A percentile compares a stretch with the other conserved stretches of the same genome.
Evolutionary conservation across 2,113 vertebrate species (phyloP).

Genomic region (Collichthys lucidus): DNA sequence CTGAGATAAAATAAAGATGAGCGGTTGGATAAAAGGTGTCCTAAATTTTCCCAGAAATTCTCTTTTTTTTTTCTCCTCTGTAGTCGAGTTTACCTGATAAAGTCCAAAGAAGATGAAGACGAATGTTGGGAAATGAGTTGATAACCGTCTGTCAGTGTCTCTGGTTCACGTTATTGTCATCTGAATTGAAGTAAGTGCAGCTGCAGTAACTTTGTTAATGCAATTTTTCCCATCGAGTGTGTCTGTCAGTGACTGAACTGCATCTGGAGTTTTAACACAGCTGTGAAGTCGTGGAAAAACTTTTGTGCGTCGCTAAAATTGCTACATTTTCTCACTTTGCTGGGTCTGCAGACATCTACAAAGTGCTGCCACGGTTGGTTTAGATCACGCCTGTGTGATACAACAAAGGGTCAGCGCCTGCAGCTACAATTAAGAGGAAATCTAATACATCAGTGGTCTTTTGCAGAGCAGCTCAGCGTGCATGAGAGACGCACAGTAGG

Average conservation of each 20-base stretch:
- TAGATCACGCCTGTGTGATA: not conserved
- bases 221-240: not conserved
- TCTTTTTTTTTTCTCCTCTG: too few species aligned
- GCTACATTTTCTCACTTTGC: not conserved
- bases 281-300: not conserved
- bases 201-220: not conserved
- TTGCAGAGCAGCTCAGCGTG: conserved; percentile 7
- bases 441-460: conserved; percentile 17
- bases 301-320: not conserved
- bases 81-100: not conserved
- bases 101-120: not conserved
- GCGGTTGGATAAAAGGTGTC: too few species aligned
- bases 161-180: not conserved
- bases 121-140: not conserved
- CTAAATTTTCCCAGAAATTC: too few species aligned
- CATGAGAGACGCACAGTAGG: not conserved
- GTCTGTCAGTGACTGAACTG: not conserved
- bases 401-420: conserved; percentile 3
- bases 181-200: not conserved
- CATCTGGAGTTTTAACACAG: not conserved
- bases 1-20: too few species aligned
- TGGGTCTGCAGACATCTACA: not conserved
- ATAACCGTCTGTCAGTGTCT: not conserved
- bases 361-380: not conserved
- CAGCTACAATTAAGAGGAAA: conserved; percentile 19